phyloP scores from a whole-genome alignment of 2,797 vertebrate species.

The Enteromius treurensis region DNA sequence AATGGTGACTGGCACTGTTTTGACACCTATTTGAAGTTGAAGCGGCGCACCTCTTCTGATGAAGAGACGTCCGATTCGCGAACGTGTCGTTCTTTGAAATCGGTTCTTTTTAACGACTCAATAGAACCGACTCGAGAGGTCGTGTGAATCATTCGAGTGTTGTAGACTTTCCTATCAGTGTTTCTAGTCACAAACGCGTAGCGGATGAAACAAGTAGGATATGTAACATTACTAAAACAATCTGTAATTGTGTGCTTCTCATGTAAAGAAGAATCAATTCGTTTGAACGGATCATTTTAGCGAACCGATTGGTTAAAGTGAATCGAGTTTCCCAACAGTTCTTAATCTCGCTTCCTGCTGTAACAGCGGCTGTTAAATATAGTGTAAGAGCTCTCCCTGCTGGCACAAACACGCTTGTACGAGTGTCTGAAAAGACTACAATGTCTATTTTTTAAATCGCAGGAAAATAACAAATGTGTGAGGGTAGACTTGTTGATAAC shows the following conservation, averaged over 20 bases:
- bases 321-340: background rate
- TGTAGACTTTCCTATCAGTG: background rate
- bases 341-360: conserved; percentile 60
- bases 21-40: conserved; percentile 42
- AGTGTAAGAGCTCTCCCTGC: conserved; percentile 59
- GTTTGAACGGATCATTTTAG: background rate
- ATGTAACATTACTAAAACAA: too few species aligned
- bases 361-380: background rate
- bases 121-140: background rate
- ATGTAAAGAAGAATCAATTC: background rate
- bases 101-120: conserved; percentile 25
- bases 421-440: background rate
- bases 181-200: background rate
- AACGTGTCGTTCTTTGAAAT: conserved; percentile 45
- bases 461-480: background rate
- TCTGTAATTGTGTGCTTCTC: background rate
- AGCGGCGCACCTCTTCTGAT: conserved; percentile 57
- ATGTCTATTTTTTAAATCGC: background rate
- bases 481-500: background rate
- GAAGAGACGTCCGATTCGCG: conserved; percentile 55
- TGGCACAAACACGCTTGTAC: background rate
- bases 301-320: background rate
- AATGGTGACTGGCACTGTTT: conserved; percentile 14
- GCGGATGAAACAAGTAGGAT: background rate
- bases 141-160: background rate